Evolutionary conservation across 2,888 invertebrate genomes (phyloP).

Genomic region (Chironomus tentans): DNA sequence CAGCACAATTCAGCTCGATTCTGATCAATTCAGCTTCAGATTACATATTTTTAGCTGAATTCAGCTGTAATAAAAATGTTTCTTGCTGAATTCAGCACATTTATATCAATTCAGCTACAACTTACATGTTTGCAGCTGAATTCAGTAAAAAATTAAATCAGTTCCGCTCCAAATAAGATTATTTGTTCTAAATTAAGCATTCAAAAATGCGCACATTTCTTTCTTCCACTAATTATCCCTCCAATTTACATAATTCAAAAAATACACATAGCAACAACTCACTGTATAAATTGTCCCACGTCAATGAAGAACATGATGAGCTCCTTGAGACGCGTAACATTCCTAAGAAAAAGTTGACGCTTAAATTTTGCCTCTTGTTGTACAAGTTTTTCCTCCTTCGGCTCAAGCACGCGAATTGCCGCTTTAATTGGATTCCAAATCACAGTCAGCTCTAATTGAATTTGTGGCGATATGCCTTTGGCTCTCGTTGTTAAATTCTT

Average conservation of each 20-base stretch:
- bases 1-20: too few relatives aligned
- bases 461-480: conserved; percentile 87
- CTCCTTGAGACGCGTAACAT: conserved; percentile 84
- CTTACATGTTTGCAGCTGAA: too few relatives aligned
- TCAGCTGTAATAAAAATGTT: too few relatives aligned
- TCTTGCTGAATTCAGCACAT: too few relatives aligned
- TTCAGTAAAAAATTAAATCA: too few relatives aligned
- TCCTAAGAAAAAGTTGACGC: conserved; percentile 84
- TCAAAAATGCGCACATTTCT: too few relatives aligned
- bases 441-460: conserved; percentile 82
- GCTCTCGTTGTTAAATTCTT: conserved; percentile 81
- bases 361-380: conserved; percentile 93
- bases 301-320: conserved; percentile 84
- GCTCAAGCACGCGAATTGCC: conserved; percentile 86
- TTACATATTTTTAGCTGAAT: too few relatives aligned
- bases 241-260: neutral
- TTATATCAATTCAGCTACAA: too few relatives aligned
- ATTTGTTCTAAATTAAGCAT: too few relatives aligned
- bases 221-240: too few relatives aligned
- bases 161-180: too few relatives aligned
- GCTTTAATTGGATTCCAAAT: conserved; percentile 88
- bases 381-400: conserved; percentile 91
- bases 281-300: conserved; percentile 85
- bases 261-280: conserved; percentile 43
- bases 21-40: too few relatives aligned